Conservation (phyloP, 2,888 invertebrate species). For the Stenotaenia linearis region DNA sequence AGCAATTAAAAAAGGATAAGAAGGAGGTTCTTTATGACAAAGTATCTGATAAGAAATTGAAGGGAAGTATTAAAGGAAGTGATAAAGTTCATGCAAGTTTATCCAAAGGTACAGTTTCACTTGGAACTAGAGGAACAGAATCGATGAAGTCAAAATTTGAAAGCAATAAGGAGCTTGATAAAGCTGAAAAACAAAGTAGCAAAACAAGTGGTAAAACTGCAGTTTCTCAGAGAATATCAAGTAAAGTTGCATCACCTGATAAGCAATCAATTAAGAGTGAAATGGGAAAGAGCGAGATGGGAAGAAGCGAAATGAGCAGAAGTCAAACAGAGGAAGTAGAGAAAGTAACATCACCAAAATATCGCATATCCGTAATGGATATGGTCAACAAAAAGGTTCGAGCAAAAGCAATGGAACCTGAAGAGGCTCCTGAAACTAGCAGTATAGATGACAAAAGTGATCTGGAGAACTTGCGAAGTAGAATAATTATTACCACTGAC, state of each 20-base stretch:
- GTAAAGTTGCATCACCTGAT: neutral
- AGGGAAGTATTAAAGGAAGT: neutral
- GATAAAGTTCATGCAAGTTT: neutral
- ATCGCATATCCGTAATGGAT: neutral
- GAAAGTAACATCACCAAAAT: neutral
- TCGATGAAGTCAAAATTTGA: neutral
- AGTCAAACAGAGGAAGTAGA: neutral
- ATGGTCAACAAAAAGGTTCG: neutral
- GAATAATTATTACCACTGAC: neutral
- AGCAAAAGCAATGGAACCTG: neutral
- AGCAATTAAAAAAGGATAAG: no score
- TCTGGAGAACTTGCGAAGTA: neutral
- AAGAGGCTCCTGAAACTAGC: neutral
- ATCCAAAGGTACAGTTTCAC: neutral
- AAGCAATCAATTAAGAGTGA: neutral
- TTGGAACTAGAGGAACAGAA: neutral
- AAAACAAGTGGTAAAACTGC: neutral
- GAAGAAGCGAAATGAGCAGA: neutral
- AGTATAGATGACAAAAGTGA: neutral
- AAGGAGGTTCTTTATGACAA: no score
- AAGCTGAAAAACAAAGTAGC: neutral
- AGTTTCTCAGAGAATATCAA: neutral
- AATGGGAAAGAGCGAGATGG: neutral
- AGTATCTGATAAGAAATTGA: neutral
- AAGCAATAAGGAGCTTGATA: no score